Evolutionary conservation across 2,797 vertebrate species (phyloP).

Genomic region (Podargus strigoides): DNA sequence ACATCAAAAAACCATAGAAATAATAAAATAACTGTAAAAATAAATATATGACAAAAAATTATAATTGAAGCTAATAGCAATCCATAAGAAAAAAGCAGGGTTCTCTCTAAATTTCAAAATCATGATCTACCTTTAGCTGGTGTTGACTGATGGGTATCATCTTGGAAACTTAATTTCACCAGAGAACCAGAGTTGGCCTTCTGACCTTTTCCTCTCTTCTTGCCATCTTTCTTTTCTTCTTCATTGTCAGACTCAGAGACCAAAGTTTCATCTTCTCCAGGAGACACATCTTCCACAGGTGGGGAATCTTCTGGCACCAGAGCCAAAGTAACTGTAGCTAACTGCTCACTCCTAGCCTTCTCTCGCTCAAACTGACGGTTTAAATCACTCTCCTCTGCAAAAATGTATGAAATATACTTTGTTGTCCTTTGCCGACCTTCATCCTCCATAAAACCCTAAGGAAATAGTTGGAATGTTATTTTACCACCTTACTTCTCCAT

Average conservation of each 20-base stretch:
- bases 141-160: constrained; percentile 5
- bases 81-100: neutral
- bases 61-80: neutral
- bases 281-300: neutral
- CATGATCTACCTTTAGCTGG: constrained; percentile 63
- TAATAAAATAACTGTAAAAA: neutral
- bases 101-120: neutral
- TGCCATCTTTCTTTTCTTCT: constrained; percentile 49
- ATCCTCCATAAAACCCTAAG: constrained; percentile 94
- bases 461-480: neutral
- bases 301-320: constrained; percentile 58
- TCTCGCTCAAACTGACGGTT: constrained; percentile 87
- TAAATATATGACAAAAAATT: neutral
- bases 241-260: constrained; percentile 69
- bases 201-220: constrained; percentile 4
- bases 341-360: constrained; percentile 83
- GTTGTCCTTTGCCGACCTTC: constrained; percentile 93
- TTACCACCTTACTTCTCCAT: neutral
- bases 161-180: neutral
- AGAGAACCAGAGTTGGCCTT: neutral
- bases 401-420: constrained; percentile 88
- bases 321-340: constrained; percentile 75
- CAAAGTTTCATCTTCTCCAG: constrained; percentile 33
- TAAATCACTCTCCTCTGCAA: constrained; percentile 84
- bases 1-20: neutral